Conservation (phyloP, 2,888 invertebrate genomes). For the Agelastica alni region DNA sequence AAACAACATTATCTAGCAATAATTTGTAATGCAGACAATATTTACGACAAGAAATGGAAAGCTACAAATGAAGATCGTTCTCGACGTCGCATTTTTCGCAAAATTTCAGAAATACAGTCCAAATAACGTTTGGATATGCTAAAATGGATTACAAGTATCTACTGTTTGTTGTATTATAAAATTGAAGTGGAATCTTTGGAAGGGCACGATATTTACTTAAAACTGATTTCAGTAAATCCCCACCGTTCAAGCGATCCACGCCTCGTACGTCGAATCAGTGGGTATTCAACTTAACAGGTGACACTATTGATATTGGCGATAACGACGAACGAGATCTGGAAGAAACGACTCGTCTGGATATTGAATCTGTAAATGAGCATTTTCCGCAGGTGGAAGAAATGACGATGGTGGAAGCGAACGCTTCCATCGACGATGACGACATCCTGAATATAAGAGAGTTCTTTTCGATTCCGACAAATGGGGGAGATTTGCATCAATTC, state of each 20-base stretch:
- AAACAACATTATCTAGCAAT: too few relatives aligned
- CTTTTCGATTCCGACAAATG: not conserved
- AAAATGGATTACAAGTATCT: too few relatives aligned
- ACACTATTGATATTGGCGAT: slow-evolving; percentile 53
- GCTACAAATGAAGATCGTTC: too few relatives aligned
- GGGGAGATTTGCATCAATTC: slow-evolving; percentile 41
- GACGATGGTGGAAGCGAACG: slow-evolving; percentile 26
- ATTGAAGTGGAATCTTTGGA: too few relatives aligned
- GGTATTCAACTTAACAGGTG: slow-evolving; percentile 59
- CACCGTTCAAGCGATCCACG: slow-evolving; percentile 11
- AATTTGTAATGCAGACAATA: too few relatives aligned
- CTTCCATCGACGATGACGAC: slow-evolving; percentile 14
- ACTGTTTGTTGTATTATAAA: too few relatives aligned
- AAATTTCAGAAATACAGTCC: too few relatives aligned
- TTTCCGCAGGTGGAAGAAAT: slow-evolving; percentile 20
- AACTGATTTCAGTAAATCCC: slow-evolving; percentile 15
- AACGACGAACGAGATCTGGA: slow-evolving; percentile 35
- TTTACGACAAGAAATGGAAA: too few relatives aligned
- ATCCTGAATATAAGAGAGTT: slow-evolving; percentile 9
- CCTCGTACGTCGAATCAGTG: slow-evolving; percentile 30
- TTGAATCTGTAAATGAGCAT: slow-evolving; percentile 26
- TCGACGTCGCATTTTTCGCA: too few relatives aligned
- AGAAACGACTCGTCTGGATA: slow-evolving; percentile 7
- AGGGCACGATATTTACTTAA: not conserved
- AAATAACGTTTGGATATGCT: too few relatives aligned